Evolutionary conservation across 2,797 vertebrate genomes (phyloP).

Genomic region (Botia almorhae): DNA sequence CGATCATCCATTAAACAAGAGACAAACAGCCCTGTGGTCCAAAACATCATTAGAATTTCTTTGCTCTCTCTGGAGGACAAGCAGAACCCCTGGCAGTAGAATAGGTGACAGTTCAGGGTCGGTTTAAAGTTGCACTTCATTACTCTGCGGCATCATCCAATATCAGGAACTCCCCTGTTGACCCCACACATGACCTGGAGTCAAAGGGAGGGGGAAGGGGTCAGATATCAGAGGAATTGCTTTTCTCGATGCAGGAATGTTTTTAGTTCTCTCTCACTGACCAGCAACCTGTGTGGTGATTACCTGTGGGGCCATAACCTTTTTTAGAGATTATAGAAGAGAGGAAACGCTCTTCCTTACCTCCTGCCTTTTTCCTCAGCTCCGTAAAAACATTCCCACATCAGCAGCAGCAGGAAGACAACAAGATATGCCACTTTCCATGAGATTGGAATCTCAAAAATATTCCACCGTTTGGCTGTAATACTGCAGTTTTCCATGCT

Average conservation of each 20-base stretch:
- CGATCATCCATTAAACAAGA: background rate
- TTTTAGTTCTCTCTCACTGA: constrained; percentile 17
- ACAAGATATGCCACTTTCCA: background rate
- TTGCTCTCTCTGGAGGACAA: background rate
- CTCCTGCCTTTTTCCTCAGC: constrained; percentile 38
- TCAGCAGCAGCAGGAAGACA: constrained; percentile 48
- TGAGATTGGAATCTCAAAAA: constrained; percentile 21
- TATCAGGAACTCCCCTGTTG: background rate
- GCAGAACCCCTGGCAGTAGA: background rate
- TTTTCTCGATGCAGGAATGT: constrained; percentile 16
- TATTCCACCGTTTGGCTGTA: background rate
- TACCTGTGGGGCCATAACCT: constrained; percentile 56
- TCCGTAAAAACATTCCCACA: constrained; percentile 52
- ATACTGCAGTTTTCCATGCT: background rate
- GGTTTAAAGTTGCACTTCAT: background rate
- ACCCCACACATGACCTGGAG: background rate
- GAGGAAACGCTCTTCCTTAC: constrained; percentile 47
- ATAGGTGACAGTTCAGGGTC: background rate
- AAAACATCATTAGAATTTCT: constrained; percentile 3
- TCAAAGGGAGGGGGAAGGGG: background rate
- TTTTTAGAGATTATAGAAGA: constrained; percentile 52
- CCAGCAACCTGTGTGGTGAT: constrained; percentile 33
- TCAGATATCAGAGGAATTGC: background rate
- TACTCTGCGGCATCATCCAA: background rate
- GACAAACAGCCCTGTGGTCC: background rate